Conservation (phyloP, 2,888 invertebrate genomes). For the Cheilosia grossa region DNA sequence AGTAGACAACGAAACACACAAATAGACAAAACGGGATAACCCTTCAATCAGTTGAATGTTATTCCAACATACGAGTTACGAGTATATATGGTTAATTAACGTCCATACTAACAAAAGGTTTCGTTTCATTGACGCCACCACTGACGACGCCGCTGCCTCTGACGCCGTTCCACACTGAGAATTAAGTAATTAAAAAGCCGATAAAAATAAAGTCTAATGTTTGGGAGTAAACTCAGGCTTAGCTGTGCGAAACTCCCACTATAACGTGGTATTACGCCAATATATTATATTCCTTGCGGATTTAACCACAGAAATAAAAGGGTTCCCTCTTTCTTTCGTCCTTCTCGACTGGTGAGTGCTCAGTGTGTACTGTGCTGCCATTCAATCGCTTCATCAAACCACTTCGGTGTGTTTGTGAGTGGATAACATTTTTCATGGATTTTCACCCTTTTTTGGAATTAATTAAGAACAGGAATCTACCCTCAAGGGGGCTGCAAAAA, state of each 20-base stretch:
- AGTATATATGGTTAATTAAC: slow-evolving; percentile 60
- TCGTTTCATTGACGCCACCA: slow-evolving; percentile 27
- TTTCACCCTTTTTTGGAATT: slow-evolving; percentile 70
- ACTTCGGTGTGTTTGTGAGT: slow-evolving; percentile 25
- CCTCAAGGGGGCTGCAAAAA: slow-evolving; percentile 24
- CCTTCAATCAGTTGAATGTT: slow-evolving; percentile 58
- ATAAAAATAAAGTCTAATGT: slow-evolving; percentile 51
- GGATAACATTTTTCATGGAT: slow-evolving; percentile 58
- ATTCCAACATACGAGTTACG: slow-evolving; percentile 34
- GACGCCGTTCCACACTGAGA: slow-evolving; percentile 23
- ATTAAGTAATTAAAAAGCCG: slow-evolving; percentile 74
- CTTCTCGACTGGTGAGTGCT: not conserved
- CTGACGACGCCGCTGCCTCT: not conserved
- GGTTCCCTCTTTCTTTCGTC: slow-evolving; percentile 10
- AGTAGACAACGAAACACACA: not conserved
- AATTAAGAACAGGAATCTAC: slow-evolving; percentile 68
- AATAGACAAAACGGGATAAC: slow-evolving; percentile 46
- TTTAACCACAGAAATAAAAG: slow-evolving; percentile 39
- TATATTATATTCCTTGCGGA: slow-evolving; percentile 63
- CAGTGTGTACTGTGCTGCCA: not conserved
- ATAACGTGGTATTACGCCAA: slow-evolving; percentile 27
- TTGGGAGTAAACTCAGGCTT: slow-evolving; percentile 1
- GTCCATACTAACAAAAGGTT: slow-evolving; percentile 53
- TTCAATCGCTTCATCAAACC: slow-evolving; percentile 28
- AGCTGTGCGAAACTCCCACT: slow-evolving; percentile 2